Evolutionary conservation across 2,888 invertebrate species (phyloP).

Genomic region (Diaperis boleti): DNA sequence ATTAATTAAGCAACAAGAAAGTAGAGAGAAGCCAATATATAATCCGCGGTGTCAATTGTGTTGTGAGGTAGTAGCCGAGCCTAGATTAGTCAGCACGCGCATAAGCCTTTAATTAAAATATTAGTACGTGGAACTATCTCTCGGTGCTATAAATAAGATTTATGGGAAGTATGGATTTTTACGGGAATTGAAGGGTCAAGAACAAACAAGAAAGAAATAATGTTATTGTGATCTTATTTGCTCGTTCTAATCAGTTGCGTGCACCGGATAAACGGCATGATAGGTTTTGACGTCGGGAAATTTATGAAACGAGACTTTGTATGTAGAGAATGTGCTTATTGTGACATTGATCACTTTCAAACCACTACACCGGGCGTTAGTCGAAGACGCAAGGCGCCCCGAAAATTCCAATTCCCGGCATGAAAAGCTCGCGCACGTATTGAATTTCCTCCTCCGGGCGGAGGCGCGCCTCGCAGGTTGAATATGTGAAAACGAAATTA

Average conservation of each 20-base stretch:
- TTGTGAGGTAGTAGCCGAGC: conserved; percentile 15
- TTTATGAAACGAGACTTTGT: no score
- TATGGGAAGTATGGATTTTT: no score
- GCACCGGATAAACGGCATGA: no score
- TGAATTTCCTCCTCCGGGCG: conserved; percentile 34
- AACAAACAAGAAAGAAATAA: no score
- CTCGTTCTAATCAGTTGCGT: no score
- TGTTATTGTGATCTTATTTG: no score
- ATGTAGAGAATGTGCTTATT: no score
- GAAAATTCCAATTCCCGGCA: conserved; percentile 31
- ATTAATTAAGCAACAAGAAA: conserved; percentile 33
- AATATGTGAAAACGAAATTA: conserved; percentile 45
- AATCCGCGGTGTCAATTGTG: conserved; percentile 5
- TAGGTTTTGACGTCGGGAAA: no score
- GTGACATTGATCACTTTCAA: no score
- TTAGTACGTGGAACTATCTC: background rate
- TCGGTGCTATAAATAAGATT: background rate
- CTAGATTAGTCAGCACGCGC: conserved; percentile 28
- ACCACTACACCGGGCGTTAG: no score
- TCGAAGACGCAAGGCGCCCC: background rate
- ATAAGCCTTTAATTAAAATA: conserved; percentile 15
- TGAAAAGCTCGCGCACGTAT: conserved; percentile 36
- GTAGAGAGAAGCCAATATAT: conserved; percentile 21
- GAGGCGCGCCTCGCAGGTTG: conserved; percentile 25
- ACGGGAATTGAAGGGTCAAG: background rate